Conservation (phyloP, 1,140 invertebrate genomes). For the Zaprionus kolodkinae region DNA sequence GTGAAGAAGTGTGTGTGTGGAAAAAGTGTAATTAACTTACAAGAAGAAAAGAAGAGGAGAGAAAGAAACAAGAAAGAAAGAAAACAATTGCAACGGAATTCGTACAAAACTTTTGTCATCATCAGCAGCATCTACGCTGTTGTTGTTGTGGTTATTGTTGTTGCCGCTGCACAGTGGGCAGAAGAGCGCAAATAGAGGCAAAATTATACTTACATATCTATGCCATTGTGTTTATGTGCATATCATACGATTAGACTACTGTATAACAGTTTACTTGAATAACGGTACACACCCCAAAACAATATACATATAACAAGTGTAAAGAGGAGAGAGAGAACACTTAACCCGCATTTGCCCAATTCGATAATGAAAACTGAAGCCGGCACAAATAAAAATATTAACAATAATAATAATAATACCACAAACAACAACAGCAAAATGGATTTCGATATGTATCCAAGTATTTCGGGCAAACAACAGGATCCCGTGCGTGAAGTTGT, state of each 20-base stretch:
- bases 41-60: slow-evolving; percentile 4
- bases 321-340: neutral
- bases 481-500: slow-evolving; percentile 88
- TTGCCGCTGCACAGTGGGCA: slow-evolving; percentile 7
- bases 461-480: slow-evolving; percentile 87
- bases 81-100: slow-evolving; percentile 41
- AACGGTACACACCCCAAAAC: slow-evolving; percentile 3
- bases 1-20: neutral
- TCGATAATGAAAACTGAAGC: slow-evolving; percentile 78
- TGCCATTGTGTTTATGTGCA: slow-evolving; percentile 29
- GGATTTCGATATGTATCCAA: slow-evolving; percentile 86
- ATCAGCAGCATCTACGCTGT: neutral
- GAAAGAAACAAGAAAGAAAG: slow-evolving; percentile 12
- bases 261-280: slow-evolving; percentile 24
- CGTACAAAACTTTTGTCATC: slow-evolving; percentile 12
- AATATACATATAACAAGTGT: neutral
- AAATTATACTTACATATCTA: slow-evolving; percentile 15
- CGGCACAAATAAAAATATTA: slow-evolving; percentile 50
- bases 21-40: slow-evolving; percentile 10
- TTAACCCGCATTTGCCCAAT: slow-evolving; percentile 28
- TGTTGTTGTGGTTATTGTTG: neutral
- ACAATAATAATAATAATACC: slow-evolving; percentile 46
- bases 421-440: slow-evolving; percentile 69
- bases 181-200: neutral
- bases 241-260: slow-evolving; percentile 43